These are phyloP conservation scores for Prunella strophiata DNA, from an alignment of 2,797 vertebrate genomes.

Conservation along the genomic window DNA sequence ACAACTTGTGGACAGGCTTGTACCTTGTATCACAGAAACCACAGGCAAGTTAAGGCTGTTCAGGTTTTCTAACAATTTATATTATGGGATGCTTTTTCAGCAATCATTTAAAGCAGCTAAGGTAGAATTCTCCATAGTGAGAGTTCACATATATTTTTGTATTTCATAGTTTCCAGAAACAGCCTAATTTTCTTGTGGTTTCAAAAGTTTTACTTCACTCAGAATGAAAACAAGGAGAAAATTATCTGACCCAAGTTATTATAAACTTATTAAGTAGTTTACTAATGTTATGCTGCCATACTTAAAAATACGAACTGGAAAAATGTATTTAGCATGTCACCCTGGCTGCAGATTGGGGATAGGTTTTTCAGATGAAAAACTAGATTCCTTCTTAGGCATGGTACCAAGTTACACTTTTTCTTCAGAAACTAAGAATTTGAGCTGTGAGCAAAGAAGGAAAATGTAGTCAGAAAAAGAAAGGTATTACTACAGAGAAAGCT, in stretches of 20 bases:
- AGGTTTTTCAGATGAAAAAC: neutral
- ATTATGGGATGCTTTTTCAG: neutral
- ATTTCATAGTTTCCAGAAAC: neutral
- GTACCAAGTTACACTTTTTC: neutral
- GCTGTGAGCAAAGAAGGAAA: neutral
- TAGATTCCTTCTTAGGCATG: neutral
- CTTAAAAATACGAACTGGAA: neutral
- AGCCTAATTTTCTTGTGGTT: neutral
- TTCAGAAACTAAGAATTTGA: neutral
- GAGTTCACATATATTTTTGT: neutral
- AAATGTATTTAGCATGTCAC: neutral
- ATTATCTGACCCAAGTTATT: neutral
- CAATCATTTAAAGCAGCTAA: neutral
- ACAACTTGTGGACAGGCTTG: neutral
- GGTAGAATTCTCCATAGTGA: neutral
- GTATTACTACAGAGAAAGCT: neutral
- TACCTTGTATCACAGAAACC: neutral
- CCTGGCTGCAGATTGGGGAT: neutral
- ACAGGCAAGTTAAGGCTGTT: neutral
- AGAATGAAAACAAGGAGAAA: neutral
- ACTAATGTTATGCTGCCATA: neutral
- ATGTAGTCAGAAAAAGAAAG: neutral
- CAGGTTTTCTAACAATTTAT: neutral
- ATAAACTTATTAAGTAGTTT: neutral
- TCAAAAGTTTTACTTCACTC: neutral